Evolutionary conservation across 1,140 invertebrate species (phyloP), one percentile per base, ranked within the genome.

Genomic region (Solenopsis fugax): DNA sequence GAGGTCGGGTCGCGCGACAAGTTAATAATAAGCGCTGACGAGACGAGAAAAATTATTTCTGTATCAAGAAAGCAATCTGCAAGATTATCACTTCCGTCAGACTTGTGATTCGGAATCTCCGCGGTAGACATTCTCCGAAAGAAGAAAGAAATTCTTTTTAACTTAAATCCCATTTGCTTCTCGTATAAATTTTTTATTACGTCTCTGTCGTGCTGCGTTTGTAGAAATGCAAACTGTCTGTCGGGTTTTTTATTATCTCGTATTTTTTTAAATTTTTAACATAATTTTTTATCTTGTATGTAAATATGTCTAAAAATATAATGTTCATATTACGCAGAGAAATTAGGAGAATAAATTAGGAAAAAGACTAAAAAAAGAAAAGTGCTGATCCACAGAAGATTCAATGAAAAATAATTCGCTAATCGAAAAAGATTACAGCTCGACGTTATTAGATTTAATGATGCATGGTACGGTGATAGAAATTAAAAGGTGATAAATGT

Each of bases 401-500:
- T 77, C 16, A 65, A 18, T 24, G 73, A 45, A 4, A 45, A 60
- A 76, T 76, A 60, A 78, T 78, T n/a, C 21, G 18, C 16, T 78
- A 64, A 48, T 65, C 37, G 41, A 48, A 21, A 65, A 78, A 48
- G 24, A 65, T 48, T 60, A 7, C 4, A 13, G 18, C 4, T 41
- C 16, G 29, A 29, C 29, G 29, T 29, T 75, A 84, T 75, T 73
- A 75, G 1, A 10, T 60, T 73, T 82, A 72, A 82, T 60, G 69
- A 84, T 34, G 56, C 41, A 6, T 50, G 71, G 50, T 50, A 18
- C 18, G 7, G 9, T 16, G 29, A 60, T 84, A 48, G 60, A 84
- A 84, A 84, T 62, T 84, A 84, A 73, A 75, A 75, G 13, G 3
- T 73, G n/a, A 84, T 50, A 84, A 73, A 73, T 29, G 80, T n/a